These are phyloP conservation scores for Dione juno DNA, from an alignment of 2,888 invertebrate genomes.

Conservation along the genomic window DNA sequence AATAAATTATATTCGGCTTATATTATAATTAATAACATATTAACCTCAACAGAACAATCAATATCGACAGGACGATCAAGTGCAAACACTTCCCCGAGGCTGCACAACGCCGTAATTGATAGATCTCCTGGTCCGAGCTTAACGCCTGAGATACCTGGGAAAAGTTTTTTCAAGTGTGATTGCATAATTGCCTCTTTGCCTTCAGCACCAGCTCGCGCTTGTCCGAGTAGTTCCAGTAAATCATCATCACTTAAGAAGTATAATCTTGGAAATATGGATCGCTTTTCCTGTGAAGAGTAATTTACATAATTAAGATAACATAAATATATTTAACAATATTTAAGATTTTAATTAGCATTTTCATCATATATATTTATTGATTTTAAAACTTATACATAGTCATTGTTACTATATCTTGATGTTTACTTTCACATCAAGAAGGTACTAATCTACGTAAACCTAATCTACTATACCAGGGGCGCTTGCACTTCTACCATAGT, in stretches of 20 bases:
- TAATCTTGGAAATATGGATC: constrained; percentile 96
- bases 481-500: too few relatives aligned
- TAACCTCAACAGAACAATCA: constrained; percentile 90
- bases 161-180: constrained; percentile 97
- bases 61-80: constrained; percentile 88
- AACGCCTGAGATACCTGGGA: constrained; percentile 94
- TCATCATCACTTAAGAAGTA: constrained; percentile 99
- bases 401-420: too few relatives aligned
- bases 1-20: background rate
- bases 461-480: too few relatives aligned
- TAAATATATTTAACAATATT: background rate
- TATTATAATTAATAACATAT: background rate
- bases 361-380: too few relatives aligned
- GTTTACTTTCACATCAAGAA: too few relatives aligned
- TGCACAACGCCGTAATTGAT: constrained; percentile 88
- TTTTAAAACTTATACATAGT: too few relatives aligned
- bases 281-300: constrained; percentile 88
- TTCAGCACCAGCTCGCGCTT: constrained; percentile 88
- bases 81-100: constrained; percentile 88
- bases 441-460: too few relatives aligned
- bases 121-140: constrained; percentile 83
- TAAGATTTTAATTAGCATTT: too few relatives aligned
- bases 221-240: constrained; percentile 96
- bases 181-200: constrained; percentile 91
- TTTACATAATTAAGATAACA: constrained; percentile 33